Percentiles rank a stretch among this genome's conserved stretches.
These are phyloP conservation scores for Salvelinus sp. DNA, from an alignment of 2,113 vertebrate genomes.

Conservation along the genomic window DNA sequence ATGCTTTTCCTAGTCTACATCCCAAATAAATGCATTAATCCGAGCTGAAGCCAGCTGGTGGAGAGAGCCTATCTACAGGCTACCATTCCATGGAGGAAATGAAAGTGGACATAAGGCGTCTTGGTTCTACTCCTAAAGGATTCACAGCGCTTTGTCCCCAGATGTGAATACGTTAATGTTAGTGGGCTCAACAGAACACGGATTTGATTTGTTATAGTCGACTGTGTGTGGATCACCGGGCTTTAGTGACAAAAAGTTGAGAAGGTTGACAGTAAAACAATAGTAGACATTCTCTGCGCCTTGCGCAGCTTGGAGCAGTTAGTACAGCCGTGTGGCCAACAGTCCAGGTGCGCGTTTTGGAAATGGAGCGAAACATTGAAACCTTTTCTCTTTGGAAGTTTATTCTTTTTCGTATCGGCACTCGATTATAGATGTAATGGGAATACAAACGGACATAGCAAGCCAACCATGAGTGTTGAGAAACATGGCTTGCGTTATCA, in stretches of 20 bases:
- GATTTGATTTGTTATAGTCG: neutral
- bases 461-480: neutral
- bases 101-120: neutral
- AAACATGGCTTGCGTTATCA: neutral
- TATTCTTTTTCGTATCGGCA: neutral
- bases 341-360: constrained; percentile 5
- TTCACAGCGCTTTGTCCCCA: neutral
- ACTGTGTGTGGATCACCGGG: neutral
- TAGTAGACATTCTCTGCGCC: neutral
- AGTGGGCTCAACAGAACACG: too few relatives aligned
- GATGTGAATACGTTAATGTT: neutral
- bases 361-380: constrained; percentile 17
- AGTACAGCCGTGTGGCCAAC: neutral
- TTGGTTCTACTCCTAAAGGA: neutral
- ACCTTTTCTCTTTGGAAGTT: constrained; percentile 6
- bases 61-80: neutral
- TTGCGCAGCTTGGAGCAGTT: neutral
- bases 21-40: constrained; percentile 4
- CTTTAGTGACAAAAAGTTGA: neutral
- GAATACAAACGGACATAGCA: constrained; percentile 18
- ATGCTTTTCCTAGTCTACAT: constrained; percentile 6
- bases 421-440: neutral
- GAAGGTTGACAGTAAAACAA: neutral
- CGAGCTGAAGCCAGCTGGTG: neutral
- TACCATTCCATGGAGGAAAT: neutral